Percentiles rank a stretch among this genome's conserved stretches.
phyloP scores from a whole-genome alignment of 2,113 vertebrate genomes.

The Oxyruncus cristatus region DNA sequence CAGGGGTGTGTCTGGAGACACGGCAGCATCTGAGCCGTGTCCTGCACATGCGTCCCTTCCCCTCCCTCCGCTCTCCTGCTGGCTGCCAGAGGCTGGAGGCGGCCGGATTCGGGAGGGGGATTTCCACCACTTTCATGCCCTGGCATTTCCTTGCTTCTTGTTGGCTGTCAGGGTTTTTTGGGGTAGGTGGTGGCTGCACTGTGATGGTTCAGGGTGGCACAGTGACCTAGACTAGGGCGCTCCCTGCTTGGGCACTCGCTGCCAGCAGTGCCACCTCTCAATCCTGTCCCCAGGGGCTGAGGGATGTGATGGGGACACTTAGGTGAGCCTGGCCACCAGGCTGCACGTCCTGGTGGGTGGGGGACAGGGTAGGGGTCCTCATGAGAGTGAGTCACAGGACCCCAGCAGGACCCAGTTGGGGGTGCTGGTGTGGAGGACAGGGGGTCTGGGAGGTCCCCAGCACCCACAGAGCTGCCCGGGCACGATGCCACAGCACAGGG shows the following conservation, averaged over 20 bases:
- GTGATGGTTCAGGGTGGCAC: not conserved
- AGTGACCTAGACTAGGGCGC: fast-evolving
- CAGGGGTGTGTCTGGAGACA: not conserved
- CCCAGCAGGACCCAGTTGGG: not conserved
- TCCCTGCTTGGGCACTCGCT: not conserved
- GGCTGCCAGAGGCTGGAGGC: not conserved
- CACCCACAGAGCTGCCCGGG: not conserved
- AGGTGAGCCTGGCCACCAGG: not conserved
- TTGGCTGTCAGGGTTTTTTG: not conserved
- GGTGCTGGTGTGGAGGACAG: not conserved
- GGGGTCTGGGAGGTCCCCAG: not conserved
- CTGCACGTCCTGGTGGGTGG: not conserved
- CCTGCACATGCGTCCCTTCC: not conserved
- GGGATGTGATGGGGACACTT: fast-evolving
- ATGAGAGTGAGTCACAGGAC: not conserved
- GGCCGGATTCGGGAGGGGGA: not conserved
- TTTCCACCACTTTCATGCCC: not conserved
- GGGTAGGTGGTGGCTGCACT: fast-evolving
- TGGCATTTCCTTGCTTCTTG: not conserved
- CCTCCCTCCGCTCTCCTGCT: fast-evolving
- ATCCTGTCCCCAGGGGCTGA: not conserved
- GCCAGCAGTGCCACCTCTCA: not conserved
- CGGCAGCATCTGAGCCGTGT: not conserved
- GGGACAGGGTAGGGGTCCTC: not conserved
- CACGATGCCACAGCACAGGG: not conserved